Evolutionary conservation across 2,888 invertebrate genomes (phyloP).

Genomic region (Ceraclea dissimilis): DNA sequence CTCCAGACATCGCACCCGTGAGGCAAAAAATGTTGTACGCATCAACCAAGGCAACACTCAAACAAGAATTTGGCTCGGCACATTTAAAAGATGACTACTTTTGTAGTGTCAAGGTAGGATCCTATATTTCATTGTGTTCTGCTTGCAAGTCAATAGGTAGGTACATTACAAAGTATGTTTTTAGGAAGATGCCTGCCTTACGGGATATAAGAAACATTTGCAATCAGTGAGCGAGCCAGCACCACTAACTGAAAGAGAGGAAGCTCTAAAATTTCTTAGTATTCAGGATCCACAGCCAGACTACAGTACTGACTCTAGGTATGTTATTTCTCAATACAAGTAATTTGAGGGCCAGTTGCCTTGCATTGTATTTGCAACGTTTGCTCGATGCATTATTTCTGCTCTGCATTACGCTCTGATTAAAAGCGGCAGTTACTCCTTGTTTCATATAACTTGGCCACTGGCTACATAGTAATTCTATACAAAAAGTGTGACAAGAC

Average conservation of each 20-base stretch:
- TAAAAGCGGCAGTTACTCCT: no score
- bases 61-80: slow-evolving; percentile 90
- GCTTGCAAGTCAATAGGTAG: no score
- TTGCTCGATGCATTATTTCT: no score
- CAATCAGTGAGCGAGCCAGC: slow-evolving; percentile 74
- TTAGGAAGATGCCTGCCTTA: slow-evolving; percentile 72
- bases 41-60: slow-evolving; percentile 94
- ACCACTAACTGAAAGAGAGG: slow-evolving; percentile 82
- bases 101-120: slow-evolving; percentile 59
- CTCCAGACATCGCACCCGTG: slow-evolving; percentile 84
- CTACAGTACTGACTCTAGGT: slow-evolving; percentile 68
- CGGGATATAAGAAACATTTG: slow-evolving; percentile 75
- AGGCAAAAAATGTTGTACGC: slow-evolving; percentile 97
- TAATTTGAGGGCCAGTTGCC: not conserved
- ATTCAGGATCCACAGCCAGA: slow-evolving; percentile 65
- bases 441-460: no score
- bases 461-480: no score
- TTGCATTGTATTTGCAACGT: not conserved
- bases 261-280: slow-evolving; percentile 72
- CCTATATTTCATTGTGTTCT: no score
- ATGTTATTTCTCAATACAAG: slow-evolving; percentile 14
- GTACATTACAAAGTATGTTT: slow-evolving; percentile 26
- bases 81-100: slow-evolving; percentile 93
- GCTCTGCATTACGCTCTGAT: no score
- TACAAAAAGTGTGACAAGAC: no score